These are phyloP conservation scores for Peromyscus polionotus DNA, from an alignment of 2,113 vertebrate genomes.

Conservation along the genomic window DNA sequence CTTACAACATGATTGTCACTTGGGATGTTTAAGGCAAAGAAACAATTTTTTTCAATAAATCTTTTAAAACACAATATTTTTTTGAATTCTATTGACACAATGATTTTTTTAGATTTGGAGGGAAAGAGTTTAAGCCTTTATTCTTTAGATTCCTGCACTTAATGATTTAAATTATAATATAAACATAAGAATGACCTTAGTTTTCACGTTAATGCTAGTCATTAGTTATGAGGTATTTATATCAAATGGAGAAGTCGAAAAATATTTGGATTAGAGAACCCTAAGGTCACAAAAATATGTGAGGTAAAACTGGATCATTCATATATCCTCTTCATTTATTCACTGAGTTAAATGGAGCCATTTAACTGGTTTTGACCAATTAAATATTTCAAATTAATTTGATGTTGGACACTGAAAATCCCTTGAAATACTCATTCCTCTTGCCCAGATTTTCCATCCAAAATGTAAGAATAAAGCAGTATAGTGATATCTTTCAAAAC, in stretches of 20 bases:
- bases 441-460: not conserved
- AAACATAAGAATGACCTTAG: constrained; percentile 1
- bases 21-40: not conserved
- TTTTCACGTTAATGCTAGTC: constrained; percentile 38
- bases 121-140: not conserved
- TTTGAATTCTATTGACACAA: not conserved
- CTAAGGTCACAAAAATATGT: not conserved
- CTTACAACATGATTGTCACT: not conserved
- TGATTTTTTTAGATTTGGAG: constrained; percentile 12
- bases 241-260: not conserved
- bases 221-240: constrained; percentile 20
- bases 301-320: not conserved
- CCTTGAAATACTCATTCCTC: not conserved
- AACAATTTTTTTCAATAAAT: not conserved
- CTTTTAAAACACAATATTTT: constrained; percentile 32
- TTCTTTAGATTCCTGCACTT: constrained; percentile 15
- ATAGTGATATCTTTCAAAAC: not conserved
- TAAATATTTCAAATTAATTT: constrained; percentile 26
- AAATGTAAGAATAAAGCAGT: not conserved
- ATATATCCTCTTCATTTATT: not conserved
- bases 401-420: not conserved
- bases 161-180: constrained; percentile 16
- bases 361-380: not conserved
- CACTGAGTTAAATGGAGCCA: not conserved
- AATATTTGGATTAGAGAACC: not conserved